Evolutionary conservation across 2,113 vertebrate genomes (phyloP).

Genomic region (Prionailurus viverrinus): DNA sequence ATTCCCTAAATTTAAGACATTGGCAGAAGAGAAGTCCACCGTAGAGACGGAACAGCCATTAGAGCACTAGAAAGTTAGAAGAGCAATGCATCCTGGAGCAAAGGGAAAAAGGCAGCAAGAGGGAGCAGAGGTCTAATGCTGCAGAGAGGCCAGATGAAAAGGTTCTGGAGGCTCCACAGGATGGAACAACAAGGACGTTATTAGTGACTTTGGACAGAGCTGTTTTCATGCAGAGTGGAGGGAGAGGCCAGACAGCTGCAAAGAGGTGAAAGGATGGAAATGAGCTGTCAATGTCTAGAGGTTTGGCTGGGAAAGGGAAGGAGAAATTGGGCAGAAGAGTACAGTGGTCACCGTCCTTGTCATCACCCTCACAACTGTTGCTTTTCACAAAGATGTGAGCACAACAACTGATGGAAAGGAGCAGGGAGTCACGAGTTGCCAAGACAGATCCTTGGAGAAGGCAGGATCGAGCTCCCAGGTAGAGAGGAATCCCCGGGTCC

Average conservation of each 20-base stretch:
- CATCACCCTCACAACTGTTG: not conserved
- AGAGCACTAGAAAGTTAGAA: not conserved
- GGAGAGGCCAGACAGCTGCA: not conserved
- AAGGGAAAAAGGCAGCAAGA: not conserved
- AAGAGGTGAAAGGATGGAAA: not conserved
- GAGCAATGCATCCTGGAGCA: not conserved
- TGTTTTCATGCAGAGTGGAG: not conserved
- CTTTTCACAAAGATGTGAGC: not conserved
- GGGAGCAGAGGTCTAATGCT: not conserved
- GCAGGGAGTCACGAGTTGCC: not conserved
- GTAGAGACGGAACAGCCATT: not conserved
- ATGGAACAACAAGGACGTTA: not conserved
- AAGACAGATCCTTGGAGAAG: not conserved
- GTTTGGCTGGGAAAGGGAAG: not conserved
- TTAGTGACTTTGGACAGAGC: not conserved
- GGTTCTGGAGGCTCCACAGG: not conserved
- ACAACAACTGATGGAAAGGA: not conserved
- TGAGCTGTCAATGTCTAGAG: not conserved
- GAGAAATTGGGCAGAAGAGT: not conserved
- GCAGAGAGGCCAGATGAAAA: not conserved
- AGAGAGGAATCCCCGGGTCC: not conserved
- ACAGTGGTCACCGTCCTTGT: not conserved
- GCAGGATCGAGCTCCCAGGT: not conserved
- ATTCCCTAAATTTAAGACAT: not conserved
- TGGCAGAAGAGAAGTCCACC: not conserved